Conservation (phyloP, 1,140 invertebrate genomes). For the Brachionus rotundiformis region DNA sequence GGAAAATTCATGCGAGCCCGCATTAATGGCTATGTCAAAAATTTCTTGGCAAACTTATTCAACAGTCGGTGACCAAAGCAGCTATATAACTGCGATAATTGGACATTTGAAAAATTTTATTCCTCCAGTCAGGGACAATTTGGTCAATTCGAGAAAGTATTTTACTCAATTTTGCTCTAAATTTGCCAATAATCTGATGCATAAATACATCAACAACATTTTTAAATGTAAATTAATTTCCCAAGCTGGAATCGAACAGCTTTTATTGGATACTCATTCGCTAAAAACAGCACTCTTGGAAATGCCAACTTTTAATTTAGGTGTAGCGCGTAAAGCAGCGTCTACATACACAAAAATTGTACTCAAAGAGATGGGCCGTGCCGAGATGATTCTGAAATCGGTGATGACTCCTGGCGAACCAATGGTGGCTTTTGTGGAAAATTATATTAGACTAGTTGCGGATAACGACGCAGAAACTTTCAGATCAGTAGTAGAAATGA, state of each 20-base stretch:
- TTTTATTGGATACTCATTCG: slow-evolving; percentile 95
- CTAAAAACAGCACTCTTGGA: slow-evolving; percentile 93
- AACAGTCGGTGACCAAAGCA: slow-evolving; percentile 91
- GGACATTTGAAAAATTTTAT: slow-evolving; percentile 83
- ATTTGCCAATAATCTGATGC: slow-evolving; percentile 88
- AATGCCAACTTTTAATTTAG: slow-evolving; percentile 84
- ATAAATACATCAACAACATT: slow-evolving; percentile 87
- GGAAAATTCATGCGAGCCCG: slow-evolving; percentile 88
- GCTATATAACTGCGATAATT: slow-evolving; percentile 86
- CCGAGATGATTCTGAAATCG: slow-evolving; percentile 79
- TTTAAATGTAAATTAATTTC: slow-evolving; percentile 92
- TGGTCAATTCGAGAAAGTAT: slow-evolving; percentile 92
- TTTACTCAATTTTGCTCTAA: slow-evolving; percentile 96
- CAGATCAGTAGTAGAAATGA: slow-evolving; percentile 47
- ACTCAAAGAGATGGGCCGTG: slow-evolving; percentile 92
- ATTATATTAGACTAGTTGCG: slow-evolving; percentile 84
- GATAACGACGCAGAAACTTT: slow-evolving; percentile 72
- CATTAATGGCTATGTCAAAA: slow-evolving; percentile 86
- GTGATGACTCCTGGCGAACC: slow-evolving; percentile 89
- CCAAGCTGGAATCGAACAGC: slow-evolving; percentile 84
- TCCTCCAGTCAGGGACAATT: slow-evolving; percentile 83
- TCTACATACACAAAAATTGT: slow-evolving; percentile 76
- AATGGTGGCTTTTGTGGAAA: slow-evolving; percentile 76
- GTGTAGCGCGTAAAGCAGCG: slow-evolving; percentile 28
- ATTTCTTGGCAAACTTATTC: slow-evolving; percentile 80